Evolutionary conservation across 2,888 invertebrate species (phyloP).

Genomic region (Netelia melanura): DNA sequence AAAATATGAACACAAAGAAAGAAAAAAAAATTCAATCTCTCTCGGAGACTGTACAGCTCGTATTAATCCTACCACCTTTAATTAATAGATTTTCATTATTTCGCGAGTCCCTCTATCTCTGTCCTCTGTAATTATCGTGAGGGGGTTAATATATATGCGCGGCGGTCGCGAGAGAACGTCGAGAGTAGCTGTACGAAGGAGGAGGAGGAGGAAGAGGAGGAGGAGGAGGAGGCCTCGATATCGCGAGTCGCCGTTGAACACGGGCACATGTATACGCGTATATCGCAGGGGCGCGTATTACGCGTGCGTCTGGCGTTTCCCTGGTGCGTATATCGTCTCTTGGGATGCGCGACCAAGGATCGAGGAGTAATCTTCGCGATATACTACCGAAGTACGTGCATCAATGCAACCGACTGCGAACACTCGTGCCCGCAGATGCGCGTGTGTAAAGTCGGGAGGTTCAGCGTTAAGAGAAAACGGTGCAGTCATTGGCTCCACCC

Average conservation of each 20-base stretch:
- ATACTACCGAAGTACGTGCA: conserved; percentile 70
- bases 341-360: conserved; percentile 16
- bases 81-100: conserved; percentile 81
- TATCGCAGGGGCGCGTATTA: conserved; percentile 54
- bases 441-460: not conserved
- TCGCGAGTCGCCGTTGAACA: conserved; percentile 35
- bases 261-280: not conserved
- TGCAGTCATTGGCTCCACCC: conserved; percentile 15
- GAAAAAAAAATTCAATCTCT: conserved; percentile 2
- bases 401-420: conserved; percentile 69
- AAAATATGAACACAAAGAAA: not conserved
- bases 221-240: conserved; percentile 10
- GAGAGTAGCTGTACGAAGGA: not conserved
- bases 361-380: conserved; percentile 52
- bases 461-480: not conserved
- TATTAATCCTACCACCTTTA: conserved; percentile 69
- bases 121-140: conserved; percentile 74
- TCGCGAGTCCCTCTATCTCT: conserved; percentile 64
- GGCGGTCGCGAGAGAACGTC: conserved; percentile 35
- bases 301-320: conserved; percentile 36
- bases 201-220: not conserved
- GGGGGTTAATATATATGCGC: conserved; percentile 53
- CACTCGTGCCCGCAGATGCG: conserved; percentile 35
- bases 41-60: conserved; percentile 55
- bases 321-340: conserved; percentile 9